phyloP scores from a whole-genome alignment of 2,113 vertebrate genomes.

The Gasterosteus nipponicus region DNA sequence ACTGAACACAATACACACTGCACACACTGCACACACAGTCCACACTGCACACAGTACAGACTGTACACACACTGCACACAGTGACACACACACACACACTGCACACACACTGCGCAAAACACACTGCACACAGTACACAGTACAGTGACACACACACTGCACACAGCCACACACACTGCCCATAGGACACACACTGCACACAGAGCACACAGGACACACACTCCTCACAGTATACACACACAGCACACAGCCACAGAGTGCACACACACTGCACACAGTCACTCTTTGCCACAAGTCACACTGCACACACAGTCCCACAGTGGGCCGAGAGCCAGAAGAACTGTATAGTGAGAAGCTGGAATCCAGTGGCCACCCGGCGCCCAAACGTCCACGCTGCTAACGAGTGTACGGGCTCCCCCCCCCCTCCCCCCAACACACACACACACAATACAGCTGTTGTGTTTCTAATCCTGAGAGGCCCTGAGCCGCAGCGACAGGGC shows the following conservation, averaged over 20 bases:
- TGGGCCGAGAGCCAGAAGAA: slow-evolving; percentile 51
- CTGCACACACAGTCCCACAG: slow-evolving; percentile 42
- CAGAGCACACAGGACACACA: no score
- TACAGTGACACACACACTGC: no score
- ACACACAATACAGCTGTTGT: slow-evolving; percentile 82
- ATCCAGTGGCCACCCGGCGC: slow-evolving; percentile 50
- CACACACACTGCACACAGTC: slow-evolving; percentile 4
- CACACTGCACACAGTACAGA: slow-evolving; percentile 49
- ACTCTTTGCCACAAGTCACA: slow-evolving; percentile 40
- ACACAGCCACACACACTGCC: no score
- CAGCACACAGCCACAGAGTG: slow-evolving; percentile 25
- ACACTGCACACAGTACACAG: slow-evolving; percentile 48
- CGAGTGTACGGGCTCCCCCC: slow-evolving; percentile 40
- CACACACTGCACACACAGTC: no score
- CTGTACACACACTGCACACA: no score
- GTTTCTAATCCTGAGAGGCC: slow-evolving; percentile 74
- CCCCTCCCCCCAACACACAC: slow-evolving; percentile 55
- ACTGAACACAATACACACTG: no score
- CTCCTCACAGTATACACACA: no score
- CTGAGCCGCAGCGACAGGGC: slow-evolving; percentile 72
- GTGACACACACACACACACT: no score
- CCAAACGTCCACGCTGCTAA: slow-evolving; percentile 54
- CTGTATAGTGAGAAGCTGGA: slow-evolving; percentile 59
- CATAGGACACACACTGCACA: no score
- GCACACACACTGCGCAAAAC: slow-evolving; percentile 23